phyloP scores from a whole-genome alignment of 2,113 vertebrate genomes.

The Axis porcinus region DNA sequence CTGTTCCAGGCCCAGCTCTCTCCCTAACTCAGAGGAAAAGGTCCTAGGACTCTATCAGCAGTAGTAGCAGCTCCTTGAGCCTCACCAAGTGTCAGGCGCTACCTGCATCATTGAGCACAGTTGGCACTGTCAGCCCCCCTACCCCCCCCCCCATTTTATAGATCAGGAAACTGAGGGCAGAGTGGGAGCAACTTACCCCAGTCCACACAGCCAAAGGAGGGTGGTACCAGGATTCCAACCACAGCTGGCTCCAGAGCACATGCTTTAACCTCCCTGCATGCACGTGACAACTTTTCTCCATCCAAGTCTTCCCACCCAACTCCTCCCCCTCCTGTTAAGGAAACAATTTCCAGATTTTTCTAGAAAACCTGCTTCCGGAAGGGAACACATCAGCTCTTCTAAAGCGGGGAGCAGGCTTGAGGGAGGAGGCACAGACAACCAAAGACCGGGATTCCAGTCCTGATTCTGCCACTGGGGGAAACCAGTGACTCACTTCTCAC shows the following conservation, averaged over 20 bases:
- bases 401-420: too few relatives aligned
- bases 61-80: background rate
- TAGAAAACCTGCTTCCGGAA: background rate
- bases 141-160: background rate
- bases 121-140: background rate
- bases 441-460: background rate
- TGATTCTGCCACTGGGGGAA: background rate
- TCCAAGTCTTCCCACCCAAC: background rate
- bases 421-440: background rate
- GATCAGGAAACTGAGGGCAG: background rate
- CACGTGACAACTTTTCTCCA: background rate
- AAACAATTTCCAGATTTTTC: background rate
- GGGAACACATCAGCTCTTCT: background rate
- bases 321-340: background rate
- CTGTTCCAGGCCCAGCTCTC: background rate
- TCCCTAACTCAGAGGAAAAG: too few relatives aligned
- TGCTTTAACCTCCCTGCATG: background rate
- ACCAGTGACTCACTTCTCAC: background rate
- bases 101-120: background rate
- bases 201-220: background rate
- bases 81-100: background rate
- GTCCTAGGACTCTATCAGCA: background rate
- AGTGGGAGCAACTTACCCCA: background rate
- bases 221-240: background rate
- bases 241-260: background rate